Percentiles rank a stretch among this genome's conserved stretches.
Conservation (phyloP, 2,888 invertebrate species). For the Archips xylosteana region DNA sequence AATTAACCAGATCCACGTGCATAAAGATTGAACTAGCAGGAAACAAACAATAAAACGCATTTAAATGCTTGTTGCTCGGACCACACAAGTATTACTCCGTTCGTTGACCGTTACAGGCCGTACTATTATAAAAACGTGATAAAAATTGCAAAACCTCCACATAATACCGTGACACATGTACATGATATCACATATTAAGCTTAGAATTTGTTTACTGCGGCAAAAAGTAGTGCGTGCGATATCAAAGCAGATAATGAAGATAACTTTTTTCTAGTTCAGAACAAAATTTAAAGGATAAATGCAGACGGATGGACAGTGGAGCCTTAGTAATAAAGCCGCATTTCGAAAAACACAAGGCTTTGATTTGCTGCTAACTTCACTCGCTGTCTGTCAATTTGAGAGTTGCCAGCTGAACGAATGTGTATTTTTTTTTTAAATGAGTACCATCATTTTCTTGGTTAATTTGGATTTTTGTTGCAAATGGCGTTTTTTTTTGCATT, state of each 20-base stretch:
- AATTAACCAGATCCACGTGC: neutral
- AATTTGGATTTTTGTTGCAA: too few species aligned
- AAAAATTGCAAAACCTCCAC: slow-evolving; percentile 57
- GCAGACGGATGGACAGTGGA: too few species aligned
- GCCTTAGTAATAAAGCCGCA: too few species aligned
- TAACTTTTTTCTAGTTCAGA: neutral
- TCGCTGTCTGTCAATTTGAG: too few species aligned
- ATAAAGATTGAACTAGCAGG: neutral
- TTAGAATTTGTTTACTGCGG: slow-evolving; percentile 9
- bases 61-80: slow-evolving; percentile 22
- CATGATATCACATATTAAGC: neutral
- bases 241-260: slow-evolving; percentile 18
- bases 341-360: too few species aligned
- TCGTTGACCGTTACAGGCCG: slow-evolving; percentile 71
- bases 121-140: slow-evolving; percentile 58
- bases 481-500: too few species aligned
- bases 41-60: neutral
- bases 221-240: slow-evolving; percentile 28
- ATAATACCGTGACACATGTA: slow-evolving; percentile 22
- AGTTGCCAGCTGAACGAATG: too few species aligned
- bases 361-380: too few species aligned
- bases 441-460: too few species aligned
- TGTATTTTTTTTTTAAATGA: too few species aligned
- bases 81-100: slow-evolving; percentile 52
- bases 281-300: neutral